Base-by-base conservation (phyloP, 2,888 invertebrate genomes). In the Caenorhabditis doughertyi region DNA sequence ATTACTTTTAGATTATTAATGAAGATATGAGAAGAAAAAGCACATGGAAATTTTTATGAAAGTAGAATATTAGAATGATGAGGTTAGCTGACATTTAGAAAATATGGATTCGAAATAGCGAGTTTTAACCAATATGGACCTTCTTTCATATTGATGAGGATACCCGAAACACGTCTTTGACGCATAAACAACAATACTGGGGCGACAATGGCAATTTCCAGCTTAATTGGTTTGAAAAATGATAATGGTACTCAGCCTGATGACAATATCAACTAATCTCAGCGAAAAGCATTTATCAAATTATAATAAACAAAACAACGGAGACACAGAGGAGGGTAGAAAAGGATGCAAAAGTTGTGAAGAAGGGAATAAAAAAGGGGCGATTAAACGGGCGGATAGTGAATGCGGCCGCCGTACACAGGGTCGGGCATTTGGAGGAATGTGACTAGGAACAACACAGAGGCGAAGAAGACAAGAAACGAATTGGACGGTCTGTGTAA, bases 371-470 rank as follows among this genome's bases (percentile, higher is more conserved):
- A 56, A 58, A 74, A 55, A 49, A 32, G 53, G 39, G 76, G 60
- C 60, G 76, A 76, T 76, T 76, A 76, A 76, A 76, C 76, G 76
- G 76, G 76, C 76, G 76, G 76, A 74, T 74, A 65, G 73, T 65
- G 73, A 65, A 73, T 73, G 73, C 62, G 65, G 65, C 51, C n/a
- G 51, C 72, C 53, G 64, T 39, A 44, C 35, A 47, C 32, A 49
- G 55, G 44, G 29, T n/a, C 64, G 62, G 73, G 64, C 25, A 55
- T 58, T 70, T 47, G 64, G 64, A 73, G 64, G 74, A 74, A 74
- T 74, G 76, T 65, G 76, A 76, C 76, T 76, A 74, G 74, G 65
- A 67, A 74, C 74, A 67, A 74, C 74, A 58, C 64, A 44, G 53
- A 65, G 55, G 55, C 56, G 70, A 70, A 70, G 56, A 58, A 49